Percentiles rank a stretch among this genome's conserved stretches.
Evolutionary conservation across 1,140 invertebrate species (phyloP).

Genomic region (Brachionus angularis): DNA sequence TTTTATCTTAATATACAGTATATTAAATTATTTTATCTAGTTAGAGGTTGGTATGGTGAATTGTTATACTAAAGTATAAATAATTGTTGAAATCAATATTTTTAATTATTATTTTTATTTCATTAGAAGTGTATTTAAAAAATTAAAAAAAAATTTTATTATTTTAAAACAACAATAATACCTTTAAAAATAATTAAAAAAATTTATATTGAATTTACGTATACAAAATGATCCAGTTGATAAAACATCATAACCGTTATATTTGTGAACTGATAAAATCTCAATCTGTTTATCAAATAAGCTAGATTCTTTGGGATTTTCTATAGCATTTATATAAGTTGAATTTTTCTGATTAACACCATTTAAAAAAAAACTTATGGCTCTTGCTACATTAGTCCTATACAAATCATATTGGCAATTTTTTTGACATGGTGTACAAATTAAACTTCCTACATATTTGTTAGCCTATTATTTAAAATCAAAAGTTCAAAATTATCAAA

Average conservation of each 20-base stretch:
- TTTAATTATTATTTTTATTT: too few species aligned
- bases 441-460: neutral
- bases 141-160: too few species aligned
- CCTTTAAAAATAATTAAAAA: neutral
- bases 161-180: neutral
- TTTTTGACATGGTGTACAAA: slow-evolving; percentile 21
- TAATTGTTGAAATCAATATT: too few species aligned
- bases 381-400: neutral
- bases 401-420: slow-evolving; percentile 31
- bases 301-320: neutral
- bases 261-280: neutral
- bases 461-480: neutral
- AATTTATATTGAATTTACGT: slow-evolving; percentile 8
- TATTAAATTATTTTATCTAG: too few species aligned
- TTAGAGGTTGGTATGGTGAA: too few species aligned
- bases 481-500: neutral
- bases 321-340: neutral
- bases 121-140: too few species aligned
- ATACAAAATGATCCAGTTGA: slow-evolving; percentile 17
- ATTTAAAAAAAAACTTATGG: neutral
- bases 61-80: too few species aligned
- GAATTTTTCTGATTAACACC: neutral
- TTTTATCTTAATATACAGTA: neutral
- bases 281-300: neutral
- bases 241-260: neutral